Evolutionary conservation across 2,888 invertebrate genomes (phyloP).

Genomic region (Gisinianus flammeolus): DNA sequence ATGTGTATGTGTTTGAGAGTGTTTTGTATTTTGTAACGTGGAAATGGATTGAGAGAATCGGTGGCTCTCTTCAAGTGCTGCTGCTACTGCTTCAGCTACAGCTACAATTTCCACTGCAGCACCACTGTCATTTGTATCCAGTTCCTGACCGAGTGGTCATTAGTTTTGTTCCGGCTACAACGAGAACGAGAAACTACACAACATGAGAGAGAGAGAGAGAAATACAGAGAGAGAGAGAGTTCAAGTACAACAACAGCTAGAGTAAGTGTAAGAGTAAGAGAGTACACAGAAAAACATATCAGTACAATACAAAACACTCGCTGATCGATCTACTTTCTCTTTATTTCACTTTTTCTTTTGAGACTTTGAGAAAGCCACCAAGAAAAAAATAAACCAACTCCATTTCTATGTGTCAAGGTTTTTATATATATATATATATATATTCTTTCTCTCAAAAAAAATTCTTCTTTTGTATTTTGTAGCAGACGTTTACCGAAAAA

Average conservation of each 20-base stretch:
- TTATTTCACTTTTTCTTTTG: neutral
- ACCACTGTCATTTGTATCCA: conserved; percentile 8
- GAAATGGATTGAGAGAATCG: too few species aligned
- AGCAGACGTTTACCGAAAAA: too few species aligned
- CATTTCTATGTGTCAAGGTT: too few species aligned
- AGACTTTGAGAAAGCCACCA: too few species aligned
- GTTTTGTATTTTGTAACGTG: too few species aligned
- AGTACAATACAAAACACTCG: neutral
- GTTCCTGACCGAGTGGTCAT: conserved; percentile 12
- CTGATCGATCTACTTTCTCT: neutral
- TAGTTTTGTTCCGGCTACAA: conserved; percentile 12
- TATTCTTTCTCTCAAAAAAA: too few species aligned
- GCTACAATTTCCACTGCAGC: neutral
- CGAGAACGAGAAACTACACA: neutral
- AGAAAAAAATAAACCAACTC: too few species aligned
- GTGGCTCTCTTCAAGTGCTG: too few species aligned
- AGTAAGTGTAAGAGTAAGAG: neutral
- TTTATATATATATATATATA: too few species aligned
- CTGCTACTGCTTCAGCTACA: too few species aligned
- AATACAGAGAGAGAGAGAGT: neutral
- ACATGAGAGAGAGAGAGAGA: neutral
- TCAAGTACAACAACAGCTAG: neutral
- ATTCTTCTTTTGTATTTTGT: too few species aligned
- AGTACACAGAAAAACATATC: neutral
- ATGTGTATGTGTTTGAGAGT: too few species aligned